Percentiles rank a stretch among this genome's conserved stretches.
phyloP scores from a whole-genome alignment of 2,113 vertebrate species.

The Saguinus imperator region DNA sequence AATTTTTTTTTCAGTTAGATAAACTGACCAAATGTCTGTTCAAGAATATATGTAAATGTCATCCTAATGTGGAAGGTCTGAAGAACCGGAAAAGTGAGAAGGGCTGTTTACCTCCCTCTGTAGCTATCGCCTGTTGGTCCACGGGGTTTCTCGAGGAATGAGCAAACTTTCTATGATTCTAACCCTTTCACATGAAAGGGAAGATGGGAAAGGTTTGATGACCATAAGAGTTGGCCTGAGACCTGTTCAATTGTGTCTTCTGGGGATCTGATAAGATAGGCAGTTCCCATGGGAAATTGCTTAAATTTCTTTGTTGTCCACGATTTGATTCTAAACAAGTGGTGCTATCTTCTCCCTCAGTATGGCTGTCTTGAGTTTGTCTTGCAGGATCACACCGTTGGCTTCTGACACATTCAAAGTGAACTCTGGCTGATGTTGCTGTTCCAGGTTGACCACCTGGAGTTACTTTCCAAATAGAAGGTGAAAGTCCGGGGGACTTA shows the following conservation, averaged over 20 bases:
- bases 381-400: conserved; percentile 19
- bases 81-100: conserved; percentile 64
- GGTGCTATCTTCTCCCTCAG: conserved; percentile 79
- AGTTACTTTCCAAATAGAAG: conserved; percentile 25
- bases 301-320: conserved; percentile 40
- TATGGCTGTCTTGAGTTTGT: conserved; percentile 52
- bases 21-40: conserved; percentile 65
- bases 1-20: conserved; percentile 63
- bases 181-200: conserved; percentile 41
- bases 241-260: conserved; percentile 34
- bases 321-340: conserved; percentile 69
- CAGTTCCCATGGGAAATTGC: conserved; percentile 18
- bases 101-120: background rate
- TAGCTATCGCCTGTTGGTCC: conserved; percentile 11
- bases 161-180: conserved; percentile 30
- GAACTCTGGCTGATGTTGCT: background rate
- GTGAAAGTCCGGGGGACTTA: conserved; percentile 55
- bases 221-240: background rate
- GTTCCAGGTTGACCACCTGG: conserved; percentile 14
- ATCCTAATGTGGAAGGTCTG: conserved; percentile 64
- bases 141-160: conserved; percentile 41
- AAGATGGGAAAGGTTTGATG: conserved; percentile 33
- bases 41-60: conserved; percentile 65
- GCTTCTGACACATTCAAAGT: conserved; percentile 50
- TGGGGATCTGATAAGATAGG: conserved; percentile 54